Base-by-base conservation (phyloP, 2,888 invertebrate genomes). In the Panopea generosa region DNA sequence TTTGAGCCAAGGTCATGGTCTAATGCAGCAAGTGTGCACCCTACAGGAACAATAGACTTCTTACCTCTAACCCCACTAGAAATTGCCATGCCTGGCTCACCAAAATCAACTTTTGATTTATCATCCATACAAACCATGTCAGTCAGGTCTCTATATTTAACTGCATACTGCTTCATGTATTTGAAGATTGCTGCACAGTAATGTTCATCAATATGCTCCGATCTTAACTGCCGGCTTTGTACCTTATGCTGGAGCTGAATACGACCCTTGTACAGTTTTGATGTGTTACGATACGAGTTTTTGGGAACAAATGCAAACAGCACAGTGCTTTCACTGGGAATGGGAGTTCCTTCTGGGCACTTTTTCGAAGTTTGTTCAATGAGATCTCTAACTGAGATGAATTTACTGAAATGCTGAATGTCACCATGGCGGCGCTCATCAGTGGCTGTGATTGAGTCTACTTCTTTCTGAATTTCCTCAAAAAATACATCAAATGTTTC, bases 1-100 rank as follows among this genome's bases (percentile, higher is more conserved):
- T n/a, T n/a, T n/a, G 74, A 27, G 2, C 38, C 33, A n/a, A 76
- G 47, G 47, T 83, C 80, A 72, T 84, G 84, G 50, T 80, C 82
- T 26, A 84, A 52, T 52, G 52, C 52, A 24, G 24, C 52, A 11
- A 80, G 52, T 1, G 24, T 33, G 2, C 59, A 53, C 0, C 16
- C 14, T 7, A 47, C 38, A 22, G 79, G 84, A 4, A 77, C 68
- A 40, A 84, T 59, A 11, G 77, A 67, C 52, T 78, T 77, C 52
- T 82, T 82, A 0, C 83, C 82, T 22, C 77, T 47, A 7, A 82
- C 72, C 33, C 72, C 72, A 40, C 43, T 53, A 38, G 24, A 18
- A 16, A 76, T n/a, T 7, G 61, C 50, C 47, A 59, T 33, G 7
- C 74, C 71, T 40, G 71, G 71, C 29, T 71, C 71, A 26, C 65